These are phyloP conservation scores for Sceloporus undulatus DNA, from an alignment of 2,113 vertebrate species.

Conservation along the genomic window DNA sequence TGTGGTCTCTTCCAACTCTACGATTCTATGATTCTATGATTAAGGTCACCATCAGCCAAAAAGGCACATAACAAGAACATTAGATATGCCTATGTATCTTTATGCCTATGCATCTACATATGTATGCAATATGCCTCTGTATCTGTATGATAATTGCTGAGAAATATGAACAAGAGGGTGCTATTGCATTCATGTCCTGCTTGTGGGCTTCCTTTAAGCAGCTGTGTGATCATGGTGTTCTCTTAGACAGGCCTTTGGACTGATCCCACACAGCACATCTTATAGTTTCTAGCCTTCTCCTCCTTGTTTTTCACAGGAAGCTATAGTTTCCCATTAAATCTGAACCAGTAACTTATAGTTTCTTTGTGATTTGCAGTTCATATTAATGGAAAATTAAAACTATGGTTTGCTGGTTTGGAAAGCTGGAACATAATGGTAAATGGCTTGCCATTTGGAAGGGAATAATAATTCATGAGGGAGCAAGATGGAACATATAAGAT, in stretches of 20 bases:
- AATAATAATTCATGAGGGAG: neutral
- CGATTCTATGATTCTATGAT: too few species aligned
- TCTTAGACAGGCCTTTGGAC: neutral
- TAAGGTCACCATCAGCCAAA: too few species aligned
- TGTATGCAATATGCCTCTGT: too few species aligned
- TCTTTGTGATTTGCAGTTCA: neutral
- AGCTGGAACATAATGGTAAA: neutral
- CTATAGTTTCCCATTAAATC: neutral
- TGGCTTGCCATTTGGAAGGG: neutral
- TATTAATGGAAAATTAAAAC: neutral
- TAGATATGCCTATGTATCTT: too few species aligned
- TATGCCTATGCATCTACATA: too few species aligned
- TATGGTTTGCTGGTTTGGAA: neutral
- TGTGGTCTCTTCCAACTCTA: too few species aligned
- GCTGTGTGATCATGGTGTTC: neutral
- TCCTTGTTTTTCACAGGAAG: neutral
- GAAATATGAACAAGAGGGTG: neutral
- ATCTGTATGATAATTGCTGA: too few species aligned
- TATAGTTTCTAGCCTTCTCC: neutral
- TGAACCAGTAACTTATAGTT: neutral
- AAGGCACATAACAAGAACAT: too few species aligned
- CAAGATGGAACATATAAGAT: neutral
- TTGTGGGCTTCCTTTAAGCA: neutral
- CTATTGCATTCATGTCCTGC: neutral
- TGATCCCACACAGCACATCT: neutral